phyloP scores from a whole-genome alignment of 1,140 invertebrate species.

The Aleiodes sp. region DNA sequence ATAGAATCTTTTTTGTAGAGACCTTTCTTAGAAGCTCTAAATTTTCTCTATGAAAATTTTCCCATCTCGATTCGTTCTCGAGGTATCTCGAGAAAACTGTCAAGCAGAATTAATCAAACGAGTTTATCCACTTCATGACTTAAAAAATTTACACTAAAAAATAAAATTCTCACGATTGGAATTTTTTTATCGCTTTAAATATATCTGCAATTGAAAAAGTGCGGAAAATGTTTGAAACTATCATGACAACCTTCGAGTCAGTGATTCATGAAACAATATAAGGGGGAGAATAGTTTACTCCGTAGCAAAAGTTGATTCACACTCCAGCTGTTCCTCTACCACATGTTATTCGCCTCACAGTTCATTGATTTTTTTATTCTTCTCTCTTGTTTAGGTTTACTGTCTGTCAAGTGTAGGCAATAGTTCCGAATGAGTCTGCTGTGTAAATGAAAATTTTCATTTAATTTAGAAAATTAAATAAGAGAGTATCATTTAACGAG shows the following conservation, averaged over 20 bases:
- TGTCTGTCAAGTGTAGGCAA: conserved; percentile 25
- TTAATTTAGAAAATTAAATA: conserved; percentile 3
- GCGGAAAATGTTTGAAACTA: neutral
- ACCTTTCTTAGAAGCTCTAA: too few species aligned
- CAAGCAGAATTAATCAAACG: too few species aligned
- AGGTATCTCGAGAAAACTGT: too few species aligned
- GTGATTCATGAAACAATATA: conserved; percentile 22
- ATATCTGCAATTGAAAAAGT: too few species aligned
- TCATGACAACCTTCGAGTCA: neutral
- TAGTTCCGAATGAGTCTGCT: conserved; percentile 14
- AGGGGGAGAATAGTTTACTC: neutral
- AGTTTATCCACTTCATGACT: too few species aligned
- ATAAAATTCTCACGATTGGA: too few species aligned
- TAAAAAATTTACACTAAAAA: too few species aligned
- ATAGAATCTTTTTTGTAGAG: too few species aligned
- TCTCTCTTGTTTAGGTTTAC: conserved; percentile 10
- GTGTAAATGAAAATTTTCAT: neutral
- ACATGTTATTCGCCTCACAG: conserved; percentile 20
- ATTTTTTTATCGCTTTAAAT: too few species aligned
- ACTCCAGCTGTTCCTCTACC: conserved; percentile 9
- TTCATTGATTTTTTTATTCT: conserved; percentile 34
- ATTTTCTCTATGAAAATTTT: too few species aligned
- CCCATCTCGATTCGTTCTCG: too few species aligned
- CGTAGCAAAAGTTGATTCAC: conserved; percentile 19
- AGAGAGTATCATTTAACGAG: too few species aligned